A percentile compares a stretch with the other conserved stretches of the same genome.
phyloP scores from a whole-genome alignment of 2,888 invertebrate species.

The Polylopha cassiicola region DNA sequence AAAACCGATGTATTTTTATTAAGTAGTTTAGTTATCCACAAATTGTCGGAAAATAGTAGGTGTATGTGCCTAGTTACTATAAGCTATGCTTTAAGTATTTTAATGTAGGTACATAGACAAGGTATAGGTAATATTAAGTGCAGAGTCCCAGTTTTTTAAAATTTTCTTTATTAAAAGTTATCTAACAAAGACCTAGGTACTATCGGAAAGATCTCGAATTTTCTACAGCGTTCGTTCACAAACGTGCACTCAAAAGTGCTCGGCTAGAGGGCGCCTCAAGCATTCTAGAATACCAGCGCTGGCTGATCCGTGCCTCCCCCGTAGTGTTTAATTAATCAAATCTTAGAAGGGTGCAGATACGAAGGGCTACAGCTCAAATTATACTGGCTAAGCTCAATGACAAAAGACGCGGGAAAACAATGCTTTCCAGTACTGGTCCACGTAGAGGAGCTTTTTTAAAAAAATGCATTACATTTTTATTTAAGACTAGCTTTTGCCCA shows the following conservation, averaged over 20 bases:
- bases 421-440: constrained; percentile 35
- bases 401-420: constrained; percentile 60
- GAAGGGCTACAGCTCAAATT: constrained; percentile 33
- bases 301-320: constrained; percentile 29
- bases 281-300: constrained; percentile 35
- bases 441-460: constrained; percentile 41
- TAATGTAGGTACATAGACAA: no score
- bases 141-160: constrained; percentile 16
- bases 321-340: constrained; percentile 28
- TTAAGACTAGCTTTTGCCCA: constrained; percentile 17
- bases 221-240: constrained; percentile 37
- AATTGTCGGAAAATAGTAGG: no score
- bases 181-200: constrained; percentile 45
- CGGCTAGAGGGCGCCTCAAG: constrained; percentile 43
- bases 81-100: no score
- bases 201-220: constrained; percentile 61
- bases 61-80: no score
- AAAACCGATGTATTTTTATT: no score
- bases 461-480: constrained; percentile 30
- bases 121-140: constrained; percentile 1
- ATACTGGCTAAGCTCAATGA: constrained; percentile 38
- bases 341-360: constrained; percentile 29
- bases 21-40: no score
- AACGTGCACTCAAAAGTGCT: constrained; percentile 40
- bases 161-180: constrained; percentile 36